These are phyloP conservation scores for Porites cylindrica DNA, from an alignment of 92 coral and sea anemone genomes.

Conservation along the genomic window DNA sequence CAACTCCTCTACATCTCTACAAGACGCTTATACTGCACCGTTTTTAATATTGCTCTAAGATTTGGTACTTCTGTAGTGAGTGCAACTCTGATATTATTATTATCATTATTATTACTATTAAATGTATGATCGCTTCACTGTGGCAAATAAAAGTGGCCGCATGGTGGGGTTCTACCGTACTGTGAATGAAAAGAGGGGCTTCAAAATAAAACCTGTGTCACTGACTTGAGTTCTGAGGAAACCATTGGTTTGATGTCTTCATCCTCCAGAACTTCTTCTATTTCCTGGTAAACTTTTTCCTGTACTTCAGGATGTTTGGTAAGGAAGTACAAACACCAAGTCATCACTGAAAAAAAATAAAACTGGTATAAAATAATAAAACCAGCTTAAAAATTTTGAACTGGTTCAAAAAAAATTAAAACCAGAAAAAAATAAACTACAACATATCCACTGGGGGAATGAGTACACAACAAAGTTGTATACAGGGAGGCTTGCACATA, in stretches of 20 bases:
- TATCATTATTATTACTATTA: no score
- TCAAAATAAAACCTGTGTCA: not conserved
- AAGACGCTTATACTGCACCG: no score
- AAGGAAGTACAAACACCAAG: conserved; percentile 92
- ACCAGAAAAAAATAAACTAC: no score
- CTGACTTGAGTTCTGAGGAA: conserved; percentile 82
- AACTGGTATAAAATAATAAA: not conserved
- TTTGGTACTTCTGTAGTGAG: no score
- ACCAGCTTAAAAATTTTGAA: no score
- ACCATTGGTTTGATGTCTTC: conserved; percentile 80
- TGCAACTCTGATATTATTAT: no score
- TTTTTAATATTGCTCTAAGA: no score
- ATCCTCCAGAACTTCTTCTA: conserved; percentile 82
- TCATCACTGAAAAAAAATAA: conserved; percentile 70
- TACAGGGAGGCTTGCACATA: not conserved
- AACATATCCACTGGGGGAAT: not conserved
- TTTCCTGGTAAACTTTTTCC: conserved; percentile 87
- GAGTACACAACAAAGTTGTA: not conserved
- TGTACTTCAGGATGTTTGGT: conserved; percentile 89
- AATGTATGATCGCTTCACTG: not conserved
- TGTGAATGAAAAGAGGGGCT: no score
- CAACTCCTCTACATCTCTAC: no score
- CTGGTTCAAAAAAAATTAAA: no score
- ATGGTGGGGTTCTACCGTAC: no score
- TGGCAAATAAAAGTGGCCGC: not conserved